Evolutionary conservation across 2,888 invertebrate genomes (phyloP).

Genomic region (Nudaria mundana): DNA sequence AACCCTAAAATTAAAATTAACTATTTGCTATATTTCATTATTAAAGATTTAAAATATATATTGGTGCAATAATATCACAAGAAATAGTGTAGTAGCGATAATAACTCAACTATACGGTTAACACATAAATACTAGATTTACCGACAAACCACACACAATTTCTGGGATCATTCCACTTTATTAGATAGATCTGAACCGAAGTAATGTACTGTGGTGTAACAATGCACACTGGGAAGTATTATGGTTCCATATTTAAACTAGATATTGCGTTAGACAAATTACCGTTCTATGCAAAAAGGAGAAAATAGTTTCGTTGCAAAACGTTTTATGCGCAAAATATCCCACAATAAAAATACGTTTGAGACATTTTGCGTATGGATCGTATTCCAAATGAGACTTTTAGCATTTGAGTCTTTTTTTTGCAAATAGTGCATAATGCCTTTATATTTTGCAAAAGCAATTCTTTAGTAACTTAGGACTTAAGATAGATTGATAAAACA

Average conservation of each 20-base stretch:
- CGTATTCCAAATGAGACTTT: too few species aligned
- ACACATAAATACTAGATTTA: constrained; percentile 31
- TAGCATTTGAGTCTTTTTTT: too few species aligned
- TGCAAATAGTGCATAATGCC: too few species aligned
- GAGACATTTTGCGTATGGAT: too few species aligned
- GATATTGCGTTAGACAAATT: background rate
- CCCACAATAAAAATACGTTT: too few species aligned
- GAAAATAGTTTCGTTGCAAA: too few species aligned
- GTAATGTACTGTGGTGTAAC: constrained; percentile 26
- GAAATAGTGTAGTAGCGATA: constrained; percentile 6
- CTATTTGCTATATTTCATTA: background rate
- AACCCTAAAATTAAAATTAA: too few species aligned
- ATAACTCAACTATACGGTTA: constrained; percentile 10
- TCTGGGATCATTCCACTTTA: constrained; percentile 31
- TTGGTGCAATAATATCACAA: constrained; percentile 1
- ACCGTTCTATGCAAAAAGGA: too few species aligned
- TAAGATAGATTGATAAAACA: too few species aligned
- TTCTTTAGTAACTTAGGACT: too few species aligned
- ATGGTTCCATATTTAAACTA: background rate
- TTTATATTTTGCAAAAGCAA: too few species aligned
- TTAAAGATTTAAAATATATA: background rate
- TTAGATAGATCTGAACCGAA: constrained; percentile 23
- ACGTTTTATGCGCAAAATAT: too few species aligned
- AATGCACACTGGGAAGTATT: background rate
- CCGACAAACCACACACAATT: constrained; percentile 24